These are phyloP conservation scores for Onychorhynchus coronatus DNA, from an alignment of 2,113 vertebrate genomes.

Conservation along the genomic window DNA sequence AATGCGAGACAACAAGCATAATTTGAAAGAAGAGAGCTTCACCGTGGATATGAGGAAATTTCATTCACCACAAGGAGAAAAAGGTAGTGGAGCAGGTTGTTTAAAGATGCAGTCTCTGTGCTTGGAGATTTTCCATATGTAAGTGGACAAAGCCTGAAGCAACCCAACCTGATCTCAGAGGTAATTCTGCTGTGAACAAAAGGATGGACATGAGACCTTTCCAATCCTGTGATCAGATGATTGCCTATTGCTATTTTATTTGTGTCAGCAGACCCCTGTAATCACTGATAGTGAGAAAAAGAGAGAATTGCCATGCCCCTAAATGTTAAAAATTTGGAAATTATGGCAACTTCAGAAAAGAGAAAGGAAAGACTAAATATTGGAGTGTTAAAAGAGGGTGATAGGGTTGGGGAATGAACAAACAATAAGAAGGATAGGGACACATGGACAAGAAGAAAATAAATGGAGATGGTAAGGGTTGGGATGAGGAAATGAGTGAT, in stretches of 20 bases:
- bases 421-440: background rate
- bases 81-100: background rate
- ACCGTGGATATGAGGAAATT: background rate
- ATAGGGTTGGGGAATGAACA: background rate
- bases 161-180: background rate
- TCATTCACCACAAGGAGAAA: background rate
- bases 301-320: background rate
- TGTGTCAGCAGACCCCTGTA: background rate
- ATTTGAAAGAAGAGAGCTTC: background rate
- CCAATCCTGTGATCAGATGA: background rate
- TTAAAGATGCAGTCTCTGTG: background rate
- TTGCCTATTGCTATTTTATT: accelerated
- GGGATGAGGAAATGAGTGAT: background rate
- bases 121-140: background rate
- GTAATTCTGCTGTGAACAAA: background rate
- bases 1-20: background rate
- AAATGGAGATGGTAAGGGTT: background rate
- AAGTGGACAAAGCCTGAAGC: background rate
- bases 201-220: accelerated
- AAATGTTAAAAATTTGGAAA: background rate
- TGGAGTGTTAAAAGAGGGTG: background rate
- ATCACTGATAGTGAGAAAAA: background rate
- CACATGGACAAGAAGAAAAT: background rate
- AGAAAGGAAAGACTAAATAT: background rate
- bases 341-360: background rate